Conservation (phyloP, 2,888 invertebrate species). For the Drosophila mercatorum region DNA sequence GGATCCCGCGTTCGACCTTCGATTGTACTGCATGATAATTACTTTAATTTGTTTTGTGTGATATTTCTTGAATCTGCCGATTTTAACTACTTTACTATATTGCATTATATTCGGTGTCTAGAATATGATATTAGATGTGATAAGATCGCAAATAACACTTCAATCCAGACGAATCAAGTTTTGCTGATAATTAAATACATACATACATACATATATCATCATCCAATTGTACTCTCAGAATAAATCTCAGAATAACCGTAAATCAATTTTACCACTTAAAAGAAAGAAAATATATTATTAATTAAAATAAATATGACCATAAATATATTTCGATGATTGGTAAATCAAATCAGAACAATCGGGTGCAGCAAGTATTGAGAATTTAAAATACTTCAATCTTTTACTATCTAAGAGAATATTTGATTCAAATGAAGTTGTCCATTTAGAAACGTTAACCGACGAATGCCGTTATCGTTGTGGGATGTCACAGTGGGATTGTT, state of each 20-base stretch:
- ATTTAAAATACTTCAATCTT: background rate
- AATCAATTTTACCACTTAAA: background rate
- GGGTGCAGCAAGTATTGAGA: background rate
- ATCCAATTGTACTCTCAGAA: background rate
- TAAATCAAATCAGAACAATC: background rate
- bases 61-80: constrained; percentile 51
- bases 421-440: background rate
- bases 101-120: constrained; percentile 25
- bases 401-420: background rate
- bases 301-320: background rate
- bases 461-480: constrained; percentile 2
- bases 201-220: background rate
- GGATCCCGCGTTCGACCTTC: background rate
- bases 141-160: constrained; percentile 14
- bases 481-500: background rate
- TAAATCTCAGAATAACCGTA: constrained; percentile 1
- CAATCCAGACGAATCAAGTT: background rate
- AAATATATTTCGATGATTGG: background rate
- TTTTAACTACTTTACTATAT: constrained; percentile 40
- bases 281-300: background rate
- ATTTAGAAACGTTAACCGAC: too few species aligned
- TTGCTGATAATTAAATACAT: background rate
- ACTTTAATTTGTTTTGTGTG: constrained; percentile 46
- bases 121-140: constrained; percentile 29
- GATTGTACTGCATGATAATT: constrained; percentile 9